phyloP scores from a whole-genome alignment of 2,797 vertebrate genomes.

The Diplodus puntazzo region DNA sequence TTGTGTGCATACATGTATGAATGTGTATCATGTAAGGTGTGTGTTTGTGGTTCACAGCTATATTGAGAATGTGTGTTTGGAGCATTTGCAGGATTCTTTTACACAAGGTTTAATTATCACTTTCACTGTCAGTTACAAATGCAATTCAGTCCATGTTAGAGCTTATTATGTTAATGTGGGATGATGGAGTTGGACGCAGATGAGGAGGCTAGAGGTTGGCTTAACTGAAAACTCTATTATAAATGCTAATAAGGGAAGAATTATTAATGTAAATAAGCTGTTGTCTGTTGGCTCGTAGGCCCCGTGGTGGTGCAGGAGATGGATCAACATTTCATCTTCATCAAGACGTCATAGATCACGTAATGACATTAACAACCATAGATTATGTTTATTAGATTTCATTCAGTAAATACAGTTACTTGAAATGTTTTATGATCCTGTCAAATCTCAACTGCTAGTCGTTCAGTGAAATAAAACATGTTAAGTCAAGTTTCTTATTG shows the following conservation, averaged over 20 bases:
- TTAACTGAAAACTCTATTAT: slow-evolving; percentile 55
- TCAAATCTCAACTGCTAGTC: slow-evolving; percentile 34
- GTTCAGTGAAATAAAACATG: slow-evolving; percentile 26
- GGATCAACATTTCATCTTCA: slow-evolving; percentile 45
- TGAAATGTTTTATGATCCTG: slow-evolving; percentile 40
- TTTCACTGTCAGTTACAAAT: slow-evolving; percentile 8
- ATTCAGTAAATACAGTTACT: slow-evolving; percentile 22
- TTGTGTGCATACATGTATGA: slow-evolving; percentile 25
- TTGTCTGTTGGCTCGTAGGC: slow-evolving; percentile 36
- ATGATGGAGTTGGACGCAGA: slow-evolving; percentile 34
- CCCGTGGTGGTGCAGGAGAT: slow-evolving; percentile 35
- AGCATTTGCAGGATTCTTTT: neutral
- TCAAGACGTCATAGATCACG: slow-evolving; percentile 32
- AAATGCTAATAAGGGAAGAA: slow-evolving; percentile 56
- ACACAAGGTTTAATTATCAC: neutral
- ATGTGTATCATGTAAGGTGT: slow-evolving; percentile 16
- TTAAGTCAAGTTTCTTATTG: slow-evolving; percentile 22
- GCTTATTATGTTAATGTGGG: slow-evolving; percentile 24
- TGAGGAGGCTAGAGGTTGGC: slow-evolving; percentile 47
- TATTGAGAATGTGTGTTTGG: slow-evolving; percentile 19
- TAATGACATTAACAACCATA: slow-evolving; percentile 40
- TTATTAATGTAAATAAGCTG: slow-evolving; percentile 55
- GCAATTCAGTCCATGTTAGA: slow-evolving; percentile 19
- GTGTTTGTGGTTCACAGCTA: neutral
- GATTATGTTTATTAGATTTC: slow-evolving; percentile 47